Conservation (phyloP, 2,888 invertebrate genomes). For the Cartodere bifasciata region DNA sequence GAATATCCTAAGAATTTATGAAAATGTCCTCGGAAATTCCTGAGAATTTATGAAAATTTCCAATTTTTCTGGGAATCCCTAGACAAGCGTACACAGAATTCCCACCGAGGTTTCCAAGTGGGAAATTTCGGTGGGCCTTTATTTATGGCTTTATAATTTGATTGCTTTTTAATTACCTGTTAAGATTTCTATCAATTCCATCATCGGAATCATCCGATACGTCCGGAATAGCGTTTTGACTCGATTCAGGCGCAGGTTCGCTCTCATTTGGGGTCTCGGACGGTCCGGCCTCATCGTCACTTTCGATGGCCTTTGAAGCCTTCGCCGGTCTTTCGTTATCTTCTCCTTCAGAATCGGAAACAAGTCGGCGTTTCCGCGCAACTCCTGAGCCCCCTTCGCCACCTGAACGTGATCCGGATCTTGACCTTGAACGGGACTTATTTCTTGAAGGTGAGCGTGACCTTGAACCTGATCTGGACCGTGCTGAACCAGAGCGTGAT, state of each 20-base stretch:
- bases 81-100: too few species aligned
- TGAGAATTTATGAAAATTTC: too few species aligned
- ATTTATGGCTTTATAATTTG: too few species aligned
- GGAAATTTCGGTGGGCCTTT: too few species aligned
- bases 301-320: conserved; percentile 35
- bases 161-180: too few species aligned
- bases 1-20: too few species aligned
- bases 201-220: conserved; percentile 51
- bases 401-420: conserved; percentile 17
- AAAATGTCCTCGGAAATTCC: too few species aligned
- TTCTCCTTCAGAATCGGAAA: conserved; percentile 50
- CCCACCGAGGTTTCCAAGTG: too few species aligned
- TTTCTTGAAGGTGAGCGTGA: conserved; percentile 16
- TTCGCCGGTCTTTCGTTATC: conserved; percentile 28
- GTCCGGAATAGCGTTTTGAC: conserved; percentile 31
- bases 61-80: too few species aligned
- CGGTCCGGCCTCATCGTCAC: conserved; percentile 40
- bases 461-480: conserved; percentile 24
- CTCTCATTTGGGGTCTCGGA: conserved; percentile 26
- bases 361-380: conserved; percentile 31
- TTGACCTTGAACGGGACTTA: conserved; percentile 19
- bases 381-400: conserved; percentile 15
- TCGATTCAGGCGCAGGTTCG: conserved; percentile 18
- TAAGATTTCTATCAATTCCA: conserved; percentile 30
- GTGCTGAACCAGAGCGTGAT: conserved; percentile 20